Evolutionary conservation across 2,797 vertebrate genomes (phyloP), one percentile per base, ranked within the genome.

Genomic region (Tolypeutes matacus): DNA sequence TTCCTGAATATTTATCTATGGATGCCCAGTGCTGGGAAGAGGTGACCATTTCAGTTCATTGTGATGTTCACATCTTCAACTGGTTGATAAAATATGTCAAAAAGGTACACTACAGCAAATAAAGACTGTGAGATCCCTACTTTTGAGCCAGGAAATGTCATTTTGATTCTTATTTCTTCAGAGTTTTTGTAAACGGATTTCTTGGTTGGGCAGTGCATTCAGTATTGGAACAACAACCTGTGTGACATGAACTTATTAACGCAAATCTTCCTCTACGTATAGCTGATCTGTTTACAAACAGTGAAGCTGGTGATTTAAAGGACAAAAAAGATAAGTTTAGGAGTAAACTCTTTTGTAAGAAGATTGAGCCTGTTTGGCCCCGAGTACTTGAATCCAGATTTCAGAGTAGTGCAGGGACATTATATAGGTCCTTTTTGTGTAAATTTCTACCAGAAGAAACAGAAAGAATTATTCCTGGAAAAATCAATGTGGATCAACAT

Each of bases 171-270:
- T 97, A 99, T 99, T 98, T 99, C 99, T 98, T 99, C 99, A 87
- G 99, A 99, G 97, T 99, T 99, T 99, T 98, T 99, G 99, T 99
- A 99, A 99, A 99, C 99, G 99, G 99, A 99, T 98, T 99, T 99
- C 95, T 99, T 99, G 98, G 99, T 99, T 97, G 99, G 99, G 94
- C 99, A 99, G 94, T 99, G 99, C 94, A 98, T 99, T 97, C 98
- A 98, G 96, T 99, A 99, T 97, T 99, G 99, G 95, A 99, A 99
- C 97, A 98, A 99, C 36, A 99, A 99, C 0, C 99, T 99, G 0
- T 99, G 99, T 98, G 99, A 99, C 98, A 99, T 99, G 99, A 99
- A 99, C 98, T 99, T 98, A 99, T 99, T 98, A 99, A 99, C 95
- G 99, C 99, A 97, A 99, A 99, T 97, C 98, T 99, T 97, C 98